Evolutionary conservation across 2,113 vertebrate genomes (phyloP).

Genomic region (Paedocypris sp.): DNA sequence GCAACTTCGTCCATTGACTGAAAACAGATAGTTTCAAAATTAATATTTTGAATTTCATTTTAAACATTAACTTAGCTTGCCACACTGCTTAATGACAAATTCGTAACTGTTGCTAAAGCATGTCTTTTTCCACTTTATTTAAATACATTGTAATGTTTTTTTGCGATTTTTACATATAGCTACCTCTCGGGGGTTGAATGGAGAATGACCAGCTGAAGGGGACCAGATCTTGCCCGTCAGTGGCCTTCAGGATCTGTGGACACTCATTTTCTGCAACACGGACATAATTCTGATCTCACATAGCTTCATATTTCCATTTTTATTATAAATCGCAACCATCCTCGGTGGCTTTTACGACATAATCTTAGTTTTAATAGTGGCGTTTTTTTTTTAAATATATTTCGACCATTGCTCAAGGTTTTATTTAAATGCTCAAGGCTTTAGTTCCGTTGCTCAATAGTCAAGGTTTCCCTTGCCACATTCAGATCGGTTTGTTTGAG

Average conservation of each 20-base stretch:
- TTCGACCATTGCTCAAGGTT: conserved; percentile 30
- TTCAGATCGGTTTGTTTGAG: conserved; percentile 30
- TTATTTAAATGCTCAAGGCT: conserved; percentile 37
- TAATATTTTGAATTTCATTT: no score
- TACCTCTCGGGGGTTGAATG: neutral
- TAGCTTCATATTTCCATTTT: no score
- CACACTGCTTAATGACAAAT: no score
- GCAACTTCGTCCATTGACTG: no score
- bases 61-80: no score
- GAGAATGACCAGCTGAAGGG: neutral
- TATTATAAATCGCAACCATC: no score
- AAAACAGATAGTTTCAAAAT: no score
- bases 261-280: neutral
- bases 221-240: neutral
- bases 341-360: neutral
- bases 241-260: neutral
- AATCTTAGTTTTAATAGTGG: conserved; percentile 17
- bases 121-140: no score
- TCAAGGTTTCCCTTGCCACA: no score
- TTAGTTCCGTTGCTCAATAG: no score
- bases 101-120: no score
- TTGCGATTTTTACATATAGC: neutral
- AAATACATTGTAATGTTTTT: neutral
- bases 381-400: neutral
- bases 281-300: no score